Conservation (phyloP, 2,113 vertebrate species). For the Barnardius zonarius region DNA sequence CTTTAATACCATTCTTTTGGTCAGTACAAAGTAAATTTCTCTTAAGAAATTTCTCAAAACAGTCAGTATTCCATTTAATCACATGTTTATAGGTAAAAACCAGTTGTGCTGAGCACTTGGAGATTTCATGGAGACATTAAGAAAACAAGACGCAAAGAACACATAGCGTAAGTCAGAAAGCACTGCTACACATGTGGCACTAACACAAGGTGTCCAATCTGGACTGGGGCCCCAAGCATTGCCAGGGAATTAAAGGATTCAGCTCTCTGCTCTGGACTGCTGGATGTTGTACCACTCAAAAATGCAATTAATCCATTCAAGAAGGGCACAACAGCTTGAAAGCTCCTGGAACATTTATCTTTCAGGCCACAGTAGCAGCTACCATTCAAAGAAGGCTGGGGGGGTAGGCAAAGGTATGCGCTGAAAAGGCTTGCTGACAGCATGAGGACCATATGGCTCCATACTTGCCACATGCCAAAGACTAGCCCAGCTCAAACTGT, state of each 20-base stretch:
- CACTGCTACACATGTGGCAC: neutral
- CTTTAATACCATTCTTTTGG: neutral
- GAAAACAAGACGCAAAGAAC: neutral
- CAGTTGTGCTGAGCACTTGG: neutral
- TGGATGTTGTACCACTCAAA: neutral
- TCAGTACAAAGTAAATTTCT: neutral
- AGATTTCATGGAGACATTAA: neutral
- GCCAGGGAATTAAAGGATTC: neutral
- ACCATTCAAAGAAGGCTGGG: neutral
- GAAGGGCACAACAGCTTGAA: neutral
- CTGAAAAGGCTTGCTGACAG: constrained; percentile 31
- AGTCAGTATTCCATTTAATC: neutral
- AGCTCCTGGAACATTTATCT: neutral
- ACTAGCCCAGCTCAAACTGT: neutral
- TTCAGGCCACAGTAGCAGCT: neutral
- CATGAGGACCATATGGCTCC: neutral
- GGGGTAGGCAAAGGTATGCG: neutral
- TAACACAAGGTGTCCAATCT: neutral
- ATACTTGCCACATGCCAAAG: neutral
- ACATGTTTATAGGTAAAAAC: neutral
- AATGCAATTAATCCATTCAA: neutral
- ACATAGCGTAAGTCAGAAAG: neutral
- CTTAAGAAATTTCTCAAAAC: neutral
- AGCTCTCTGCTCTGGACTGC: neutral
- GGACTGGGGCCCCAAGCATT: neutral